phyloP scores from a whole-genome alignment of 2,113 vertebrate genomes.

The Pelecanoides urinatrix region DNA sequence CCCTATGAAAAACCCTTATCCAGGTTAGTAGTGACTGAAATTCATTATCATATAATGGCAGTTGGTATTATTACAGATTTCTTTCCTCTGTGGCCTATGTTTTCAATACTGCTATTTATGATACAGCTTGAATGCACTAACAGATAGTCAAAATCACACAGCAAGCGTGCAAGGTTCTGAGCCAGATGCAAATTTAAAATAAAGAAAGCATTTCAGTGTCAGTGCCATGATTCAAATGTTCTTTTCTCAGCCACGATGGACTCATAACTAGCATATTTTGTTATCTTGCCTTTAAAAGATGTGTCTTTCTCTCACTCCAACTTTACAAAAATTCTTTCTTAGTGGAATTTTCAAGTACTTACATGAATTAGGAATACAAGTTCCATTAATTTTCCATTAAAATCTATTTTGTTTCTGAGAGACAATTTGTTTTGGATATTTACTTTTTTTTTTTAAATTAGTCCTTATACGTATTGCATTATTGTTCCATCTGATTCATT shows the following conservation, averaged over 20 bases:
- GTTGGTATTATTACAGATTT: slow-evolving; percentile 35
- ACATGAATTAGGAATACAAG: neutral
- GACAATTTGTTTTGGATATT: neutral
- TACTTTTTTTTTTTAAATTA: neutral
- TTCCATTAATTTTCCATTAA: neutral
- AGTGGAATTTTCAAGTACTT: neutral
- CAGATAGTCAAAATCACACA: slow-evolving; percentile 31
- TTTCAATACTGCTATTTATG: slow-evolving; percentile 52
- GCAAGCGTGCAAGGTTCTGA: slow-evolving; percentile 10
- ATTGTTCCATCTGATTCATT: neutral
- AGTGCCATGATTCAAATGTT: neutral
- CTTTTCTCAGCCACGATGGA: slow-evolving; percentile 23
- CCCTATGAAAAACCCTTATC: neutral
- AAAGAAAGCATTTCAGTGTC: slow-evolving; percentile 32
- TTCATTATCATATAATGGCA: slow-evolving; percentile 48
- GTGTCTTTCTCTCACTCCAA: neutral
- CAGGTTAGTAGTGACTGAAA: slow-evolving; percentile 27
- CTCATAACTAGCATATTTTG: slow-evolving; percentile 4
- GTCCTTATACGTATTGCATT: neutral
- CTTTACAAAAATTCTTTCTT: neutral
- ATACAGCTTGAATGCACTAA: slow-evolving; percentile 24
- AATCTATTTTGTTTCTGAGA: neutral
- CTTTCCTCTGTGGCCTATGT: slow-evolving; percentile 34
- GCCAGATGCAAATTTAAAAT: slow-evolving; percentile 11
- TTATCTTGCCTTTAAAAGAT: neutral